These are phyloP conservation scores for Cephus spinipes DNA, from an alignment of 2,888 invertebrate species.

Conservation along the genomic window DNA sequence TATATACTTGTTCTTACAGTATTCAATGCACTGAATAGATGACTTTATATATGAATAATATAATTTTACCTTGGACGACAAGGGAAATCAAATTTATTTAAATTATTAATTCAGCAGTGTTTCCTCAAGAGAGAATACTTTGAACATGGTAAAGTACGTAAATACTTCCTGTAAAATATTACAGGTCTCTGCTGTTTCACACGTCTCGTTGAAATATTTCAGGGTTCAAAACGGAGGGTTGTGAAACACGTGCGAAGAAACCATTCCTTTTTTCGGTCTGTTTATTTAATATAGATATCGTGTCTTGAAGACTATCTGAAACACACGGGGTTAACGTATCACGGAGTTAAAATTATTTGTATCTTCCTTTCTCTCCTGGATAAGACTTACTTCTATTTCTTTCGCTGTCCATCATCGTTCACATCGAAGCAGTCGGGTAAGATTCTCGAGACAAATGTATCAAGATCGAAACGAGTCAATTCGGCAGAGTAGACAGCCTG, in stretches of 20 bases:
- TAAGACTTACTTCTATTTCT: background rate
- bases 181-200: background rate
- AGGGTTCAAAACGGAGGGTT: background rate
- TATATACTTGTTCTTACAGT: background rate
- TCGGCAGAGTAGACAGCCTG: constrained; percentile 20
- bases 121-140: background rate
- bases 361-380: background rate
- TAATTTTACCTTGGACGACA: background rate
- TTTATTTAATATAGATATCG: constrained; percentile 1
- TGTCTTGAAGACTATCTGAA: background rate
- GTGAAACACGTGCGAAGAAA: background rate
- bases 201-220: background rate
- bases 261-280: constrained; percentile 3
- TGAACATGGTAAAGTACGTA: background rate
- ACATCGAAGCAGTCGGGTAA: background rate
- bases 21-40: background rate
- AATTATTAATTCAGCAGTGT: background rate
- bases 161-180: background rate
- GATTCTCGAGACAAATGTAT: background rate
- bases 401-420: background rate
- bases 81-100: background rate
- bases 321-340: background rate
- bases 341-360: background rate
- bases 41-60: background rate
- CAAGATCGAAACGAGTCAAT: constrained; percentile 18